Evolutionary conservation across 2,113 vertebrate genomes (phyloP), one percentile per base, ranked within the genome.

Genomic region (Alexandromys fortis): DNA sequence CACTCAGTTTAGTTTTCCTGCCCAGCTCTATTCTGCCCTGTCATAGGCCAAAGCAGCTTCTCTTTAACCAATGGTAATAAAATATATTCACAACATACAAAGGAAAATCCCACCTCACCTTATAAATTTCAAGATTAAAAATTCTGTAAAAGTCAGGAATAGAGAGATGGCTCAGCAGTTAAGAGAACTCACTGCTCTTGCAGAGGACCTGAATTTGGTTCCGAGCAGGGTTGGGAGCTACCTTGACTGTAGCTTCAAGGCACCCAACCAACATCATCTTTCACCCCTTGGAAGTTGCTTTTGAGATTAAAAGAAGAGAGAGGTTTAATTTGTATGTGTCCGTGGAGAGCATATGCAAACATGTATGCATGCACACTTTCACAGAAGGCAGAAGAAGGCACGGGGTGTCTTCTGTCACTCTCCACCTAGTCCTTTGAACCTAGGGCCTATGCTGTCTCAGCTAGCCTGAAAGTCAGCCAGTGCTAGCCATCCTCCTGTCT

Each of bases 91-190:
- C 55, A 58, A 58, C 55, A 55, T 55, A 55, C 55, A 58, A 58
- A 58, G 55, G 17, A 58, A 58, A 58, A 58, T 58, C 55, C 17
- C 55, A 58, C 5, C 17, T 58, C 55, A 58, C 17, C 55, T n/a
- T 72, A 95, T 76, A 3, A 55, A 70, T 79, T 95, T 94, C 24
- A 87, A 75, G 30, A 82, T 79, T 76, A 58, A 3, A 89, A 76
- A 61, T 83, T 45, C 65, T 49, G 11, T 35, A 65, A 22, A 75
- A 21, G 9, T 79, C 16, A 81, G 52, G 79, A 58, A 24, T 58
- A 22, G 21, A 58, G 52, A 58, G 21, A 38, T 58, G 35, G 21
- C 79, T 58, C 79, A 58, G 79, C 35, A 58, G 35, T 82, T 82
- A 14, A 26, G 52, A 82, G 52, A 55, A 81, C 21, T 35, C 30